Evolutionary conservation across 2,888 invertebrate species (phyloP).

Genomic region (Dermolepida albohirtum): DNA sequence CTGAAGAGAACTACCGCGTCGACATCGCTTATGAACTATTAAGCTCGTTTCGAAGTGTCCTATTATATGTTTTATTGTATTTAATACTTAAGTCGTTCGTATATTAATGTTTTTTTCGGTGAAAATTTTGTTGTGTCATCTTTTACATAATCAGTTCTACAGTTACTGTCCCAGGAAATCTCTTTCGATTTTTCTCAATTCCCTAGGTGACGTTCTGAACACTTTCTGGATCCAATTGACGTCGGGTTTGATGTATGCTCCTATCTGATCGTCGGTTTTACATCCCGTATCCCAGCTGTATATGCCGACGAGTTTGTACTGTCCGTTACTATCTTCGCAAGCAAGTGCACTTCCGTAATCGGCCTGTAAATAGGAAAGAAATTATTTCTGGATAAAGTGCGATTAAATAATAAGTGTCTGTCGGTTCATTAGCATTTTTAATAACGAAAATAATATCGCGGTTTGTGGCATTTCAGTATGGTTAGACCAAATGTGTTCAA

Average conservation of each 20-base stretch:
- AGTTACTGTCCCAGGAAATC: conserved; percentile 8
- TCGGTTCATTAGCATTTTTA: no score
- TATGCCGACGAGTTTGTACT: conserved; percentile 78
- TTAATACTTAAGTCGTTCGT: no score
- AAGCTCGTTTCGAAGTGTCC: no score
- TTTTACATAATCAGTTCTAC: conserved; percentile 13
- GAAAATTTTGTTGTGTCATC: background rate
- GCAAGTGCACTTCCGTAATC: conserved; percentile 86
- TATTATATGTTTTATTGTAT: no score
- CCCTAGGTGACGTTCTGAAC: conserved; percentile 60
- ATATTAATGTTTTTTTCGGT: background rate
- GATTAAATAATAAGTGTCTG: no score
- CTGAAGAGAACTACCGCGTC: no score
- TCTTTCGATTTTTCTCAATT: conserved; percentile 59
- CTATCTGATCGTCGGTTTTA: conserved; percentile 63
- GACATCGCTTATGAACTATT: no score
- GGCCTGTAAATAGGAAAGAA: conserved; percentile 56
- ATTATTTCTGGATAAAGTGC: no score
- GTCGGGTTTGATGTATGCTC: conserved; percentile 65
- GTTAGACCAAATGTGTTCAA: no score
- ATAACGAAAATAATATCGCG: no score
- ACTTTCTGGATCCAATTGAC: conserved; percentile 64
- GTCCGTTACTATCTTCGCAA: conserved; percentile 77
- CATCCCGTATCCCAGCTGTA: conserved; percentile 83
- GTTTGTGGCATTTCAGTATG: no score